Base-by-base conservation (phyloP, 2,888 invertebrate genomes). In the Panopea generosa region DNA sequence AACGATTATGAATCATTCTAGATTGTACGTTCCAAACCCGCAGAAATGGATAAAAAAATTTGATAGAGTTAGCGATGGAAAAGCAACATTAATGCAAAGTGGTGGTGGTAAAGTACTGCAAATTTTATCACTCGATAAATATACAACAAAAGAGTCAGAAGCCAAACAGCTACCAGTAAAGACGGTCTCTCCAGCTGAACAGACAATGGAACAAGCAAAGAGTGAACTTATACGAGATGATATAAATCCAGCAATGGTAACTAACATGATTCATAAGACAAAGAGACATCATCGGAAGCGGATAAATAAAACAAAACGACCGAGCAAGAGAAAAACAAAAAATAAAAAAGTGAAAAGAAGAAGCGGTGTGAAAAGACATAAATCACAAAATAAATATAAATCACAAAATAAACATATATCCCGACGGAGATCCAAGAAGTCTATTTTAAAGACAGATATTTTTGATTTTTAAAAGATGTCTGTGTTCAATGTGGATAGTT, bases 1-100 rank as follows among this genome's bases (percentile, higher is more conserved):
- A 52, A 24, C 45, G 27, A 57, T 33, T 33, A 67, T 67, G 67
- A 55, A 59, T 29, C 65, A 43, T 11, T 53, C 65, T 43, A 77
- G 70, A 20, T 11, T 81, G 22, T 52, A 52, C 22, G 52, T 52
- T 18, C 52, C 52, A 24, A 52, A 52, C 16, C 52, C 52, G 3
- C 52, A 47, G 33, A 61, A 29, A 18, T 61, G 61, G 61, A 49
- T 61, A 18, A 18, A 47, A 29, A 29, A 27, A 7, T 52, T 52
- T 52, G 16, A 22, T 24, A 14, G 22, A 26, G 29, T 27, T 4
- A 20, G 20, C 16, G 20, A 24, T 24, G 52, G 47, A 47, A 45
- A 60, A 60, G 22, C 22, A n/a, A 45, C 3, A 22, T 20, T 20
- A 24, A 60, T 27, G 6, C 60, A 47, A 60, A 4, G 26, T 47